Evolutionary conservation across 2,113 vertebrate species (phyloP).

Genomic region (Corydoras sp.): DNA sequence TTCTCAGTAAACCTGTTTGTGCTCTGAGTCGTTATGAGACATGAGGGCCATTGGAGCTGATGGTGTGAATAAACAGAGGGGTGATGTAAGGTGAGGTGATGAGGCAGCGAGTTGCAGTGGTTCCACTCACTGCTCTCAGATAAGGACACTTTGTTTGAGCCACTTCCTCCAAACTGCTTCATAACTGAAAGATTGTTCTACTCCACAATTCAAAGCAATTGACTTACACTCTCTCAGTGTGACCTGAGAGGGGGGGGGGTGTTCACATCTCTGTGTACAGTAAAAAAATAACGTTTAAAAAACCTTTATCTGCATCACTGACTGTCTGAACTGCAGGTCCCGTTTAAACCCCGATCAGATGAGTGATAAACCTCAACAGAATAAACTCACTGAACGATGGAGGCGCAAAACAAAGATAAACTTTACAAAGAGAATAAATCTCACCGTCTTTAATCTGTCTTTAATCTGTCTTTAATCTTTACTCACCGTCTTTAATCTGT

Average conservation of each 20-base stretch:
- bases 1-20: neutral
- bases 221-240: slow-evolving; percentile 35
- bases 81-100: slow-evolving; percentile 36
- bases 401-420: too few relatives aligned
- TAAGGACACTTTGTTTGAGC: slow-evolving; percentile 45
- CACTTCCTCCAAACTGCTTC: slow-evolving; percentile 35
- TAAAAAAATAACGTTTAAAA: too few relatives aligned
- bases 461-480: too few relatives aligned
- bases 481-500: too few relatives aligned
- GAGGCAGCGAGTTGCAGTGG: slow-evolving; percentile 31
- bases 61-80: slow-evolving; percentile 15
- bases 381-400: too few relatives aligned
- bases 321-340: too few relatives aligned
- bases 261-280: neutral
- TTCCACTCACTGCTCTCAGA: slow-evolving; percentile 34
- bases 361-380: too few relatives aligned
- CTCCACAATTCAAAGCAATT: slow-evolving; percentile 32
- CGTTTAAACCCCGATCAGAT: too few relatives aligned
- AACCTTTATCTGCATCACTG: too few relatives aligned
- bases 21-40: neutral
- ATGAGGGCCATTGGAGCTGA: neutral
- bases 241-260: slow-evolving; percentile 25
- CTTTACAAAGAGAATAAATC: too few relatives aligned
- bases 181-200: slow-evolving; percentile 45
- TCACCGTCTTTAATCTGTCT: too few relatives aligned